Percentiles rank a stretch among this genome's conserved stretches.
phyloP scores from a whole-genome alignment of 2,888 invertebrate genomes.

The Lasiommata megera region DNA sequence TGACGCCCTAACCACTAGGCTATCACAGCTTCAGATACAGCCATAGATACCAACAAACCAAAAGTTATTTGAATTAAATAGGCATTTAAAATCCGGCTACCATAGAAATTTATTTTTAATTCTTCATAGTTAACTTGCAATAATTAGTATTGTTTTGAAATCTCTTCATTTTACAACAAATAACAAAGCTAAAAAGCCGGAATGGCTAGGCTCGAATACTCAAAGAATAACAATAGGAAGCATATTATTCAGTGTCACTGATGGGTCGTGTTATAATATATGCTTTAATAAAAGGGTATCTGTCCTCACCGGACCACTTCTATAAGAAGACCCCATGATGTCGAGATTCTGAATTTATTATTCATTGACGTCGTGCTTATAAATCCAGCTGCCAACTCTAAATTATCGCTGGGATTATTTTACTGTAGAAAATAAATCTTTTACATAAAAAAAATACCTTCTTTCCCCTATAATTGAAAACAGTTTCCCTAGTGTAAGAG shows the following conservation, averaged over 20 bases:
- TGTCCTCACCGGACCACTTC: constrained; percentile 65
- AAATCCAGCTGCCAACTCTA: constrained; percentile 71
- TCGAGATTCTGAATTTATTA: constrained; percentile 78
- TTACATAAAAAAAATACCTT: not conserved
- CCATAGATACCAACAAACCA: too few species aligned
- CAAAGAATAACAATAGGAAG: constrained; percentile 37
- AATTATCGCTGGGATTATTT: constrained; percentile 60
- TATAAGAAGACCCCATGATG: constrained; percentile 52
- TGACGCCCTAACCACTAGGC: too few species aligned
- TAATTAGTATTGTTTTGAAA: too few species aligned
- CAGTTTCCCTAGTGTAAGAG: too few species aligned
- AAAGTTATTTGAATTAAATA: too few species aligned
- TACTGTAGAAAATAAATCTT: not conserved
- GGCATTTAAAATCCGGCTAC: too few species aligned
- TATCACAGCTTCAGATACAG: too few species aligned
- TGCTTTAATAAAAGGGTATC: constrained; percentile 81
- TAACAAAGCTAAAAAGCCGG: too few species aligned
- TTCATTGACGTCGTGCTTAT: constrained; percentile 69
- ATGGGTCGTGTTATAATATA: constrained; percentile 76
- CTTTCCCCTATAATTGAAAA: not conserved
- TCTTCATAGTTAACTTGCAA: too few species aligned
- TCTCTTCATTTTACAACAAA: too few species aligned
- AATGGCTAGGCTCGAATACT: not conserved
- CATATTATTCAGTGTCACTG: constrained; percentile 77
- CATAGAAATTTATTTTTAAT: too few species aligned